phyloP scores from a whole-genome alignment of 2,113 vertebrate species.

The Mixornis gularis region DNA sequence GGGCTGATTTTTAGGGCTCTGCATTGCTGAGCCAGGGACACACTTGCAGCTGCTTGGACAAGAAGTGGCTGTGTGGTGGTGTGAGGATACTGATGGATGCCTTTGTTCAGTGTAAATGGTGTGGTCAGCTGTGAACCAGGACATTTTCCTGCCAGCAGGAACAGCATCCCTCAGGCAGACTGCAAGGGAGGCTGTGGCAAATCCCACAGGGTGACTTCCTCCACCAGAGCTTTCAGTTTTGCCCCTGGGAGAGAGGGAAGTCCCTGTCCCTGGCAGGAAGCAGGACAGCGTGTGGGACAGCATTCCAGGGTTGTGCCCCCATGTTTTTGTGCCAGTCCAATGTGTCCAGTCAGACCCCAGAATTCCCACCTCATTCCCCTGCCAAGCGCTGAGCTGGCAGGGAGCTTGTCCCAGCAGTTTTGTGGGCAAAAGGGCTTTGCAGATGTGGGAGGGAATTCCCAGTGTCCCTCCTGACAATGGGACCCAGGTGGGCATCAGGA shows the following conservation, averaged over 20 bases:
- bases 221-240: background rate
- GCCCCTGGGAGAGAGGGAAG: background rate
- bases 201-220: background rate
- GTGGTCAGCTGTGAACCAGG: background rate
- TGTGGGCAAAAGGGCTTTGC: background rate
- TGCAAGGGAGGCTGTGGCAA: background rate
- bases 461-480: background rate
- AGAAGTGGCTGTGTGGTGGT: background rate
- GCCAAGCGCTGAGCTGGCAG: background rate
- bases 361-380: background rate
- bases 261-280: background rate
- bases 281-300: background rate
- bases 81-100: background rate
- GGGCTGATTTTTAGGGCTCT: background rate
- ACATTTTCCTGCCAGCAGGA: background rate
- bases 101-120: background rate
- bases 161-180: background rate
- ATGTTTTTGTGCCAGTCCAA: rapidly evolving
- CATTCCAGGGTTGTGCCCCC: background rate
- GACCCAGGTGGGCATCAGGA: background rate
- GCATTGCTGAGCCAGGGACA: background rate
- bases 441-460: background rate
- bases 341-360: background rate
- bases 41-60: background rate
- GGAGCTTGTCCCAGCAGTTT: background rate